Evolutionary conservation across 2,797 vertebrate genomes (phyloP).

Genomic region (Sebastes dallii): DNA sequence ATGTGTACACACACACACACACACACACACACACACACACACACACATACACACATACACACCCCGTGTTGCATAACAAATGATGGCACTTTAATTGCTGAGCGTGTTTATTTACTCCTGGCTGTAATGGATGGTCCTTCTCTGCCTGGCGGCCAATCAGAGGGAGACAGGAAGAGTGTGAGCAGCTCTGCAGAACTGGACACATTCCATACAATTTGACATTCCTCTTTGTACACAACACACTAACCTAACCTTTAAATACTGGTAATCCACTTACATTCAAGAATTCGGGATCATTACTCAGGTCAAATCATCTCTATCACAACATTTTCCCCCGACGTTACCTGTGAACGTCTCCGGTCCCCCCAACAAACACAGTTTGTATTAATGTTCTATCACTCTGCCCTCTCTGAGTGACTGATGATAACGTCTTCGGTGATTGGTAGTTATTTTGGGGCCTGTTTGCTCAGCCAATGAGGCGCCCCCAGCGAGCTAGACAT

Average conservation of each 20-base stretch:
- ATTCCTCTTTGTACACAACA: slow-evolving; percentile 8
- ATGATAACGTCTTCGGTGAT: slow-evolving; percentile 90
- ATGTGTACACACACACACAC: slow-evolving; percentile 6
- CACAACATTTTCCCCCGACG: background rate
- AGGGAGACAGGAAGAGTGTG: slow-evolving; percentile 64
- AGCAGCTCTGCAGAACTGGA: slow-evolving; percentile 43
- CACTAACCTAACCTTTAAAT: background rate
- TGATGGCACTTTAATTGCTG: slow-evolving; percentile 82
- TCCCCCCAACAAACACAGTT: background rate
- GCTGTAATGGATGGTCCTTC: slow-evolving; percentile 78
- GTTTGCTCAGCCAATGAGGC: slow-evolving; percentile 92
- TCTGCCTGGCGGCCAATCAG: slow-evolving; percentile 68
- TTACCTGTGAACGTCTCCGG: slow-evolving; percentile 11
- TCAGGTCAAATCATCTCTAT: background rate
- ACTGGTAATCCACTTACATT: background rate
- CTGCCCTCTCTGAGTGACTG: slow-evolving; percentile 81
- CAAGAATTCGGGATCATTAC: background rate
- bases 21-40: slow-evolving; percentile 11
- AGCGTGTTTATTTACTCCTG: slow-evolving; percentile 81
- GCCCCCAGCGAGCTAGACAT: slow-evolving; percentile 87
- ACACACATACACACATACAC: too few species aligned
- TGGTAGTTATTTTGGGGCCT: slow-evolving; percentile 91
- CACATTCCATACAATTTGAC: slow-evolving; percentile 47
- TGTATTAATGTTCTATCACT: slow-evolving; percentile 68
- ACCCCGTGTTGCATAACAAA: slow-evolving; percentile 78